Conservation (phyloP, 1,140 invertebrate genomes). For the Penaeus japonicus region DNA sequence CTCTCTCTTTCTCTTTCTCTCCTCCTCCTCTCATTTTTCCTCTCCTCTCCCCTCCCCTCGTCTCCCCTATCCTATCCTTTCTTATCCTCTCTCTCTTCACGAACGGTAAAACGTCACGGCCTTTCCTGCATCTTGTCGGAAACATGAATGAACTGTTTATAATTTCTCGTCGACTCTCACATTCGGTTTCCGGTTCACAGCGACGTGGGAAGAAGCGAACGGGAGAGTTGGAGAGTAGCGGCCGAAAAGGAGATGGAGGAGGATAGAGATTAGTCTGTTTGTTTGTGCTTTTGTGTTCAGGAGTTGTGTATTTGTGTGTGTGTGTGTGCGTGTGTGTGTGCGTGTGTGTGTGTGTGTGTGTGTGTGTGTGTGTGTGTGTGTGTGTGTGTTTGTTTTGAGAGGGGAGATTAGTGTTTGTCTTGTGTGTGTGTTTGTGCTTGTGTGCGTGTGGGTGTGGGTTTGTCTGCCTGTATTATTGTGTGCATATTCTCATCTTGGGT, state of each 20-base stretch:
- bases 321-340: no score
- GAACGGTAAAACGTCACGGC: not conserved
- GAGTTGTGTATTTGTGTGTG: no score
- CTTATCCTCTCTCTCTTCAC: not conserved
- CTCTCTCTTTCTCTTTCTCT: not conserved
- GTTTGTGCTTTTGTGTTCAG: no score
- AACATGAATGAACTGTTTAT: constrained; percentile 15
- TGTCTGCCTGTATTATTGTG: no score
- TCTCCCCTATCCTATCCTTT: not conserved
- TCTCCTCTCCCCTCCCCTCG: no score
- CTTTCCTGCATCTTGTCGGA: not conserved
- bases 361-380: no score
- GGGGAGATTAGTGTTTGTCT: no score
- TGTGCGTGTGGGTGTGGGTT: no score
- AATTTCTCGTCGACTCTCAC: not conserved
- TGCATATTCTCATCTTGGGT: no score
- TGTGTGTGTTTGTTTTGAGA: no score
- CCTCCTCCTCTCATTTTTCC: not conserved
- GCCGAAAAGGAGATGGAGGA: not conserved
- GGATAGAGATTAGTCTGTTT: not conserved
- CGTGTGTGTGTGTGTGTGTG: no score
- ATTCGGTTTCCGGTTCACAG: not conserved
- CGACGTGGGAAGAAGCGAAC: not conserved
- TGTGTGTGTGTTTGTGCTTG: no score
- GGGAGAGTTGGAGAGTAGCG: not conserved